These are phyloP conservation scores for Aphrophora alni DNA, from an alignment of 2,888 invertebrate genomes.

Conservation along the genomic window DNA sequence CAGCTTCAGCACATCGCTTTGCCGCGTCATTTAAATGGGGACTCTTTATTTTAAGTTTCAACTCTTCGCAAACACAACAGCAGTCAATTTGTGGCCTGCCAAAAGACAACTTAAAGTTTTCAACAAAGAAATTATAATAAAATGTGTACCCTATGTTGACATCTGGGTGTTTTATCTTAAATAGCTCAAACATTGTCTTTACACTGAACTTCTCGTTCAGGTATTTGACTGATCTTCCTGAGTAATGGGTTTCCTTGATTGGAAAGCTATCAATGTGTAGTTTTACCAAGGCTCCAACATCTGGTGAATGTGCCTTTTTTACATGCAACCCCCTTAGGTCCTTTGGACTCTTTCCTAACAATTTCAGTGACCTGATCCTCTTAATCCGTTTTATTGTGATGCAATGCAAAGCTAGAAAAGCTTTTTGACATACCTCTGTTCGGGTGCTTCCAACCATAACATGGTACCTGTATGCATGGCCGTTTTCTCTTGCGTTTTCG, in stretches of 20 bases:
- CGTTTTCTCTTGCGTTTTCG: too few species aligned
- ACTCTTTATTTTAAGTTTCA: constrained; percentile 39
- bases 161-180: constrained; percentile 4
- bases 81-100: constrained; percentile 35
- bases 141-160: constrained; percentile 41
- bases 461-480: too few species aligned
- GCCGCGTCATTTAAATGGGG: constrained; percentile 38
- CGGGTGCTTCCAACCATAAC: too few species aligned
- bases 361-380: too few species aligned
- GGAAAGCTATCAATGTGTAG: background rate
- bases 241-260: background rate
- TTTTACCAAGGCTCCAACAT: background rate
- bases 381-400: too few species aligned
- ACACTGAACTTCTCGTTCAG: background rate
- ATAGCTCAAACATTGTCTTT: constrained; percentile 6
- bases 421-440: too few species aligned
- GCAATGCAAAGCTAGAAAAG: too few species aligned
- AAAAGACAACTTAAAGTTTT: constrained; percentile 42
- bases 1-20: constrained; percentile 46
- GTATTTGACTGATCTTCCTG: background rate
- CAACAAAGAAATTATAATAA: constrained; percentile 43
- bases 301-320: background rate
- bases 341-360: background rate
- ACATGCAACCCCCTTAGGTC: background rate
- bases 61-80: constrained; percentile 33